phyloP scores from a whole-genome alignment of 2,888 invertebrate genomes.

The Tortricodes alternella region DNA sequence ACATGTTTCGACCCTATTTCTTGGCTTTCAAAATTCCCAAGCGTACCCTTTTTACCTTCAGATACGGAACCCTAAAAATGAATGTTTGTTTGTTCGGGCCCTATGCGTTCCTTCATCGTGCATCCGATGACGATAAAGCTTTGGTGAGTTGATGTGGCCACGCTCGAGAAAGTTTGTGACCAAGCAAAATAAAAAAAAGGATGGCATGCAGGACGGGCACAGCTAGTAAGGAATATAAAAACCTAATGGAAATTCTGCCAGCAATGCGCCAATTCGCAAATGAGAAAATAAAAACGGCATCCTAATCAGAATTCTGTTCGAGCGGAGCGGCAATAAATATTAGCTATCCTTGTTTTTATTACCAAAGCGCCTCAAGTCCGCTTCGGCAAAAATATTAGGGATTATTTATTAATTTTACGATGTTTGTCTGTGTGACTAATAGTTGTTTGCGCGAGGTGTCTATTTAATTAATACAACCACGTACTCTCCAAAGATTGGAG shows the following conservation, averaged over 20 bases:
- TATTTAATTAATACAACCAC: conserved; percentile 18
- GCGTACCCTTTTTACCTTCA: no score
- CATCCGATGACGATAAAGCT: no score
- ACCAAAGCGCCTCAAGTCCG: conserved; percentile 13
- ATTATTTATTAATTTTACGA: conserved; percentile 30
- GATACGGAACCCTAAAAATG: no score
- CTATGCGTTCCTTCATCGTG: no score
- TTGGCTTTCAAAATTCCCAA: no score
- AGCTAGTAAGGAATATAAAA: background rate
- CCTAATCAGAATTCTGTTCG: conserved; percentile 27
- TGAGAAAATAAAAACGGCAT: conserved; percentile 25
- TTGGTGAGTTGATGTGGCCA: no score
- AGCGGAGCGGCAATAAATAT: conserved; percentile 24
- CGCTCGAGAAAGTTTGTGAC: no score
- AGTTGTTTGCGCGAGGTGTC: conserved; percentile 21
- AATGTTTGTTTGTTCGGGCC: no score
- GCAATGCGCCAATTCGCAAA: conserved; percentile 17
- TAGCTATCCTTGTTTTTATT: conserved; percentile 24
- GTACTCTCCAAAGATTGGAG: background rate
- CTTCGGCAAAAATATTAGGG: conserved; percentile 19
- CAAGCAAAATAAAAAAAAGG: no score
- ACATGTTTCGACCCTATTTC: no score
- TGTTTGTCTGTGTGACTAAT: conserved; percentile 25
- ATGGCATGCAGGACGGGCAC: no score
- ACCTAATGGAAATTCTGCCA: conserved; percentile 15